Evolutionary conservation across 2,797 vertebrate genomes (phyloP).

Genomic region (Steatocranus sp.): DNA sequence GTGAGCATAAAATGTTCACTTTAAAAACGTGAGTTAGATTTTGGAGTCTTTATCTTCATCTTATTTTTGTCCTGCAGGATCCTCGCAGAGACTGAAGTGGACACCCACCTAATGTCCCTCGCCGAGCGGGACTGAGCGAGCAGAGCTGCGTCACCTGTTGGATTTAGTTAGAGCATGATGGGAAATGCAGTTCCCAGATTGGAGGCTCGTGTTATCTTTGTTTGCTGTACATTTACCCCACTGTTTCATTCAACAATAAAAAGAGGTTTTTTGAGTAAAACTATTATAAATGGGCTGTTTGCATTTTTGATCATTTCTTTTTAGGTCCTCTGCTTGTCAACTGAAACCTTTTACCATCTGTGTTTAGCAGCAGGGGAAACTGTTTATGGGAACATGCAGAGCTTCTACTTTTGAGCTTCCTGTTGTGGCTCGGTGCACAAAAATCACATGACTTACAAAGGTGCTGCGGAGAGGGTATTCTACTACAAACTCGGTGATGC

Average conservation of each 20-base stretch:
- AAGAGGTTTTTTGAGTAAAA: constrained; percentile 73
- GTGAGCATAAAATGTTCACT: background rate
- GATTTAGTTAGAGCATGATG: constrained; percentile 70
- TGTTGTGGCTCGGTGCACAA: constrained; percentile 53
- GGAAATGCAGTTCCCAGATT: constrained; percentile 52
- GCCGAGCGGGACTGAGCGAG: constrained; percentile 89
- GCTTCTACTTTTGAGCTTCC: constrained; percentile 49
- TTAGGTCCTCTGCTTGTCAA: background rate
- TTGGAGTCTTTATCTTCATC: background rate
- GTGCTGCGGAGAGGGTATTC: constrained; percentile 12
- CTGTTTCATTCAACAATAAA: constrained; percentile 75
- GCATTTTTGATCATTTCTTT: background rate
- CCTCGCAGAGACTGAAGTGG: constrained; percentile 91
- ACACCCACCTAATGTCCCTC: constrained; percentile 89
- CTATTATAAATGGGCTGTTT: background rate
- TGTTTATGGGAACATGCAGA: constrained; percentile 26
- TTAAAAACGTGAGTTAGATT: background rate
- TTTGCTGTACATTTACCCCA: constrained; percentile 79
- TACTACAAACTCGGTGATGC: constrained; percentile 19
- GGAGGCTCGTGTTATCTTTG: constrained; percentile 65
- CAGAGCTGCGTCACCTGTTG: constrained; percentile 44
- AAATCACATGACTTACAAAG: constrained; percentile 35
- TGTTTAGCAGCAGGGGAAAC: constrained; percentile 23
- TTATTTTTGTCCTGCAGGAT: constrained; percentile 79
- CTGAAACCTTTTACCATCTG: background rate